Evolutionary conservation across 2,797 vertebrate species (phyloP).

Genomic region (Tragelaphus eurycerus): DNA sequence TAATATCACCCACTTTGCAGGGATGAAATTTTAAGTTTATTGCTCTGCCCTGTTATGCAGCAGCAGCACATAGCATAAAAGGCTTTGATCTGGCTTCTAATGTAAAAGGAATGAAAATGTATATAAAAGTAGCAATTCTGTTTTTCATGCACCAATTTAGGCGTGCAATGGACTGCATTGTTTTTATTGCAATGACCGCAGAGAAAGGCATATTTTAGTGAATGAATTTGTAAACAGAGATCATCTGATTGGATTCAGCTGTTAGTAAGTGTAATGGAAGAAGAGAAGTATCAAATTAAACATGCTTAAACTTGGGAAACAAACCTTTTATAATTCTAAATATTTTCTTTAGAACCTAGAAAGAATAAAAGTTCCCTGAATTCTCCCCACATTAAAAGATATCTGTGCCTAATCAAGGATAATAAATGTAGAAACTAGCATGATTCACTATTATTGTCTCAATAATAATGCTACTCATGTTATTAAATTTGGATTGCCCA

Average conservation of each 20-base stretch:
- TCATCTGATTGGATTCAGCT: background rate
- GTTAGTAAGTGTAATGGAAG: background rate
- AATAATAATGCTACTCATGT: background rate
- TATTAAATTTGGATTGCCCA: background rate
- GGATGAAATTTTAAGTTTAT: conserved; percentile 56
- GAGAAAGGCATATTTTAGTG: background rate
- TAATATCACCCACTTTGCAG: conserved; percentile 55
- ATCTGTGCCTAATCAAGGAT: background rate
- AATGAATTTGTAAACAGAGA: conserved; percentile 22
- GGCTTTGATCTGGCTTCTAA: conserved; percentile 34
- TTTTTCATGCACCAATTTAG: background rate
- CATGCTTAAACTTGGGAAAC: conserved; percentile 23
- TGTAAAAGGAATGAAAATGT: background rate
- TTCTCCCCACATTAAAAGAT: background rate
- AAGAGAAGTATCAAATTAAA: conserved; percentile 22
- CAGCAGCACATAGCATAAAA: background rate
- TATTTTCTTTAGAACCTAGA: background rate
- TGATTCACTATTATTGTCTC: background rate
- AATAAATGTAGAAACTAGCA: background rate
- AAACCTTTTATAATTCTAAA: background rate
- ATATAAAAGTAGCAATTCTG: background rate
- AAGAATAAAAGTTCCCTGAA: background rate
- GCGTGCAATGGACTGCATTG: background rate
- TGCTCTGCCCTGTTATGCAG: background rate
- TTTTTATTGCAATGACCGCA: background rate